Percentiles rank a stretch among this genome's conserved stretches.
Evolutionary conservation across 2,113 vertebrate species (phyloP).

Genomic region (cat (Felis catus)): DNA sequence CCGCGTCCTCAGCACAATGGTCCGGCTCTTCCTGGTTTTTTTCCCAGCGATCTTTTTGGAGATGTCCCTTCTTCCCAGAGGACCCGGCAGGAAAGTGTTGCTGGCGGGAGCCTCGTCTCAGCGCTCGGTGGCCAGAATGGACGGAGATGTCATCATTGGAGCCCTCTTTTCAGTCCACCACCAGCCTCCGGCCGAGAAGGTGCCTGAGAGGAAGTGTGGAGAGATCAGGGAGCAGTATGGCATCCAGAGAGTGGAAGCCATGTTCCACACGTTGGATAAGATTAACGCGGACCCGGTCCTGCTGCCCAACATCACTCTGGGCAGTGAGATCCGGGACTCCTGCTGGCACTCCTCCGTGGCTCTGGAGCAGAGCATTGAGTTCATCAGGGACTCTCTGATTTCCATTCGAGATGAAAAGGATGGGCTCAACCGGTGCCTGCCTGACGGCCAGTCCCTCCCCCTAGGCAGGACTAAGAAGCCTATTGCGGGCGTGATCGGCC

Average conservation of each 20-base stretch:
- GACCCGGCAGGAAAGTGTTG: constrained; percentile 82
- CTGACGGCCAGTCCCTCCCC: constrained; percentile 90
- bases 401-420: constrained; percentile 97
- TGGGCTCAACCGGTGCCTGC: constrained; percentile 93
- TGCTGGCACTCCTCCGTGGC: constrained; percentile 99
- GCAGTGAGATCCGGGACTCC: constrained; percentile 98
- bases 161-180: constrained; percentile 99
- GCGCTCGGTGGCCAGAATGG: constrained; percentile 96
- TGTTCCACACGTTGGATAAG: constrained; percentile 98
- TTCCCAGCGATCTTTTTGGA: constrained; percentile 86
- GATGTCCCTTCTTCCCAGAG: constrained; percentile 84
- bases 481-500: constrained; percentile 97
- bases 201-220: constrained; percentile 97
- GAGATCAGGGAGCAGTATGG: constrained; percentile 98
- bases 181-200: constrained; percentile 96
- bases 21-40: constrained; percentile 85
- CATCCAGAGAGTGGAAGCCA: constrained; percentile 98
- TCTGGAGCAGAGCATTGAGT: constrained; percentile 99
- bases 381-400: constrained; percentile 98
- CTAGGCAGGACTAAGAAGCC: constrained; percentile 92
- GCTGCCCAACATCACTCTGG: constrained; percentile 97
- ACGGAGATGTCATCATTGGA: constrained; percentile 98
- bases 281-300: constrained; percentile 94
- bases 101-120: constrained; percentile 88
- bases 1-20: constrained; percentile 90